These are phyloP conservation scores for Drosophila pegasa DNA, from an alignment of 2,888 invertebrate genomes.

Conservation along the genomic window DNA sequence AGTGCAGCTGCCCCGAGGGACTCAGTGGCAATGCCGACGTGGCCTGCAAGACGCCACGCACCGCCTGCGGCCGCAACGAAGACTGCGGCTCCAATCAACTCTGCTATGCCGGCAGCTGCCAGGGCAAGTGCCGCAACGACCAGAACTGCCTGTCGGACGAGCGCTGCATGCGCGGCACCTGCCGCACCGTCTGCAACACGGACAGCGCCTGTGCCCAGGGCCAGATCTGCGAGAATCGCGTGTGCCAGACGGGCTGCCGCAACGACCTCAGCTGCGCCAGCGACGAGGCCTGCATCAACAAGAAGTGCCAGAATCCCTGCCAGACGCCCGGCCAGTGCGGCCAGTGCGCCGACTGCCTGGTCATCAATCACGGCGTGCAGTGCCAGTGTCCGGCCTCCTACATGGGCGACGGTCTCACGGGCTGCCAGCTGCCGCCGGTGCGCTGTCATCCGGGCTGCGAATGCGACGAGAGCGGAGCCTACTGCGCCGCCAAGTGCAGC, in stretches of 20 bases:
- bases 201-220: slow-evolving; percentile 92
- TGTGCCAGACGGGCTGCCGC: slow-evolving; percentile 94
- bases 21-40: slow-evolving; percentile 91
- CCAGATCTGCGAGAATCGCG: slow-evolving; percentile 94
- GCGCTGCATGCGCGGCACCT: slow-evolving; percentile 92
- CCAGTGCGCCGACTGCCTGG: slow-evolving; percentile 92
- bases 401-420: slow-evolving; percentile 92
- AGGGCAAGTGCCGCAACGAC: slow-evolving; percentile 92
- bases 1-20: slow-evolving; percentile 90
- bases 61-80: slow-evolving; percentile 87
- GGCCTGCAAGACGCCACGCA: slow-evolving; percentile 89
- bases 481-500: slow-evolving; percentile 90
- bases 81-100: slow-evolving; percentile 90
- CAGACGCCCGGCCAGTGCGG: slow-evolving; percentile 91
- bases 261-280: slow-evolving; percentile 92
- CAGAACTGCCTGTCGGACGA: slow-evolving; percentile 93
- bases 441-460: slow-evolving; percentile 92
- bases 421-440: slow-evolving; percentile 90
- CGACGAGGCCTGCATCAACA: slow-evolving; percentile 92
- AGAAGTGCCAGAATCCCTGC: slow-evolving; percentile 93
- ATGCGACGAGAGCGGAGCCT: slow-evolving; percentile 91
- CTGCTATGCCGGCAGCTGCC: slow-evolving; percentile 92
- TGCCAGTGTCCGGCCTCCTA: slow-evolving; percentile 94
- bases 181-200: slow-evolving; percentile 94
- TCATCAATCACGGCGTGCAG: slow-evolving; percentile 93